phyloP scores from a whole-genome alignment of 2,797 vertebrate species.

The Onychomys leucogaster region DNA sequence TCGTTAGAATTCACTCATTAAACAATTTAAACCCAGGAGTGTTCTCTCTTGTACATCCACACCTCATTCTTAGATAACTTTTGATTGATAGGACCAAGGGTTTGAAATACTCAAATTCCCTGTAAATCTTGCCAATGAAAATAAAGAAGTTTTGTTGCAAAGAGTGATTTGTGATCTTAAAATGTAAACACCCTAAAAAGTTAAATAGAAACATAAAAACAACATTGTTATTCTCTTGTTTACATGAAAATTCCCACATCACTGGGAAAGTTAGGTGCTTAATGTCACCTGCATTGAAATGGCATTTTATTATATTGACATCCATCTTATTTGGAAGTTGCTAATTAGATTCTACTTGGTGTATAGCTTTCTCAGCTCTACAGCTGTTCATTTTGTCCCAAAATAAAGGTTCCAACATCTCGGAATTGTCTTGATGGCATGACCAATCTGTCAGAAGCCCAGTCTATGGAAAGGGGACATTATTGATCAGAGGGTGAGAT shows the following conservation, averaged over 20 bases:
- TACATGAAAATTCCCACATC: neutral
- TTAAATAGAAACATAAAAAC: neutral
- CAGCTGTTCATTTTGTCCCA: neutral
- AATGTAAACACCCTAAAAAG: neutral
- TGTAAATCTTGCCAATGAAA: conserved; percentile 18
- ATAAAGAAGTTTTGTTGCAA: neutral
- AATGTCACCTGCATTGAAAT: neutral
- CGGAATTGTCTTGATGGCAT: neutral
- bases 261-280: neutral
- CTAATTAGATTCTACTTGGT: conserved; percentile 16
- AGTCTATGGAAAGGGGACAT: neutral
- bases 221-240: neutral
- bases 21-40: neutral
- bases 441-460: neutral
- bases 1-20: conserved; percentile 23
- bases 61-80: neutral
- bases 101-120: neutral
- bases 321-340: conserved; percentile 37
- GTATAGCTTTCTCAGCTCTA: neutral
- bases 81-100: conserved; percentile 20
- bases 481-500: neutral
- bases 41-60: neutral
- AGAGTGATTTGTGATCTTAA: neutral
- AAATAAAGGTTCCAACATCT: neutral
- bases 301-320: neutral